Base-by-base conservation (phyloP, 2,888 invertebrate genomes). In the Synanthedon vespiformis region DNA sequence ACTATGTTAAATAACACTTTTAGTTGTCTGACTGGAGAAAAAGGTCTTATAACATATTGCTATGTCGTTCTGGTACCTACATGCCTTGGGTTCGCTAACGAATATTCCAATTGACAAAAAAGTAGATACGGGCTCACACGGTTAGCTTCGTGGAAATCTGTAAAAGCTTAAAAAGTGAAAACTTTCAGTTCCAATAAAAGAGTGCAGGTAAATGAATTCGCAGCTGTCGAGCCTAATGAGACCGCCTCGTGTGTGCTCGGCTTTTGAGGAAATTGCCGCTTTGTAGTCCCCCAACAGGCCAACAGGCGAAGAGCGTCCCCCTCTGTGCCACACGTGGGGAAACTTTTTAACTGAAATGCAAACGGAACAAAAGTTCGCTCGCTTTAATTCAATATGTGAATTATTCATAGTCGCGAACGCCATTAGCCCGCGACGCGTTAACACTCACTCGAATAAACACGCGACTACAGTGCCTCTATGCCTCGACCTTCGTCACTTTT, bases 321-420 rank as follows among this genome's bases (percentile, higher is more conserved):
- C 48, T 48, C 48, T 12, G 2, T 34, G 34, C 10, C n/a, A 12
- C 48, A 18, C 22, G 34, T 48, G 27, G 48, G 53, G 53, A 59
- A 71, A 70, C 63, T 71, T 72, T 68, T 69, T 63, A 67, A 73
- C 70, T 69, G 63, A 64, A 67, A 61, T 63, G 68, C 65, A 66
- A 70, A 67, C 70, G 64, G 64, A 64, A 64, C 66, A 64, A 65
- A 70, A 70, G 62, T 68, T 65, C 64, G 54, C 55, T 57, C 63
- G 63, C 59, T 66, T 67, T 67, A 67, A 72, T 72, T 68, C 67
- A 59, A 69, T 65, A 63, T 64, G 61, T 67, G 67, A 70, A 73
- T 72, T 67, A 72, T 73, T 73, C 69, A 73, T 70, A 68, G 59
- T 60, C 60, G 63, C 58, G 62, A 60, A 61, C 61, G 57, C 63